A percentile compares a stretch with the other conserved stretches of the same genome.
Evolutionary conservation across 2,113 vertebrate species (phyloP).

Genomic region (Cavia porcellus): DNA sequence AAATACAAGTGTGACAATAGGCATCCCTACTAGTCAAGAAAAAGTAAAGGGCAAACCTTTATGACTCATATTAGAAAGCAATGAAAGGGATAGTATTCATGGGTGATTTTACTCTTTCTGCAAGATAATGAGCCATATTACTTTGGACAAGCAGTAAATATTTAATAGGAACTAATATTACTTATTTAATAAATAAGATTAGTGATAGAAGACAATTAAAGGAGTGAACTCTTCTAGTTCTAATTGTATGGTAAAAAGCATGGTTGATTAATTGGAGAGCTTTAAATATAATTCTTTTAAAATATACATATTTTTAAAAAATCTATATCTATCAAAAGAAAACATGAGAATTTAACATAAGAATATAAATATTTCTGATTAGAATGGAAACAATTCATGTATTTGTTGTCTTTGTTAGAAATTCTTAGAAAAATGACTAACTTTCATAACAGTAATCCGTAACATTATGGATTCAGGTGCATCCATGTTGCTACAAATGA

Average conservation of each 20-base stretch:
- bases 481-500: neutral
- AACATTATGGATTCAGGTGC: neutral
- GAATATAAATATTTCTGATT: neutral
- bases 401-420: neutral
- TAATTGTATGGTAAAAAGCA: neutral
- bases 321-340: neutral
- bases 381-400: neutral
- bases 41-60: neutral
- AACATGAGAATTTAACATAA: neutral
- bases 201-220: neutral
- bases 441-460: neutral
- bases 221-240: neutral
- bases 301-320: neutral
- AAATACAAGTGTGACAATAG: neutral
- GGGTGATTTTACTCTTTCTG: neutral
- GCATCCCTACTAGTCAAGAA: neutral
- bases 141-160: neutral
- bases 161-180: neutral
- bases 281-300: conserved; percentile 29
- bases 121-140: neutral
- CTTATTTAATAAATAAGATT: neutral
- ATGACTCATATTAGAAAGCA: neutral
- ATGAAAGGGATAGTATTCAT: neutral
- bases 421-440: neutral
- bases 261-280: neutral